Evolutionary conservation across 2,888 invertebrate genomes (phyloP).

Genomic region (Cinara cedri): DNA sequence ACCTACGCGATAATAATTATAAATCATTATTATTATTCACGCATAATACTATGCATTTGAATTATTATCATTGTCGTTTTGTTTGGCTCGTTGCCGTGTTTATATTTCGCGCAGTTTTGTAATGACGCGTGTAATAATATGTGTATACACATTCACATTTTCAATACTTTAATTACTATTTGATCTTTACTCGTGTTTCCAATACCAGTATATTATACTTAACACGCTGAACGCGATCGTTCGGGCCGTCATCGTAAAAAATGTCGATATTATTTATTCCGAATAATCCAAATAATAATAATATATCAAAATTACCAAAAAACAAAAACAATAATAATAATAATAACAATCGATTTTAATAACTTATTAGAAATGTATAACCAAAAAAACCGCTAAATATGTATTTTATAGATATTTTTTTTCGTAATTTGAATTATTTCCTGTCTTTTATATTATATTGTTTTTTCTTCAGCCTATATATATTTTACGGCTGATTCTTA

Average conservation of each 20-base stretch:
- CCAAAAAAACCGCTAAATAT: no score
- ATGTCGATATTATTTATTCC: not conserved
- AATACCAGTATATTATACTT: not conserved
- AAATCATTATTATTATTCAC: conserved; percentile 16
- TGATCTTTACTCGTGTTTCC: not conserved
- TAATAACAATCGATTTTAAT: no score
- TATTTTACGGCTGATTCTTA: no score
- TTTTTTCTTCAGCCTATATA: no score
- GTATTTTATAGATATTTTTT: no score
- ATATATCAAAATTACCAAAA: not conserved
- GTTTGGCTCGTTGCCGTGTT: not conserved
- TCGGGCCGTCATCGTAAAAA: not conserved
- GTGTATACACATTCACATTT: no score
- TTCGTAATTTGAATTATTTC: no score
- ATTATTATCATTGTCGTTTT: conserved; percentile 16
- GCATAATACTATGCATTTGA: conserved; percentile 12
- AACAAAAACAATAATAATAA: not conserved
- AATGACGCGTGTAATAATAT: not conserved
- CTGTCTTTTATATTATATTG: no score
- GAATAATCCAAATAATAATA: not conserved
- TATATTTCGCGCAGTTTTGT: not conserved
- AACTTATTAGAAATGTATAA: no score
- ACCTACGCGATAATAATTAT: not conserved
- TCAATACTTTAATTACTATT: conserved; percentile 21
- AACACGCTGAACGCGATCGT: not conserved